Percentiles rank a stretch among this genome's conserved stretches.
These are phyloP conservation scores for Pachydiplax longipennis DNA, from an alignment of 2,888 invertebrate species.

Conservation along the genomic window DNA sequence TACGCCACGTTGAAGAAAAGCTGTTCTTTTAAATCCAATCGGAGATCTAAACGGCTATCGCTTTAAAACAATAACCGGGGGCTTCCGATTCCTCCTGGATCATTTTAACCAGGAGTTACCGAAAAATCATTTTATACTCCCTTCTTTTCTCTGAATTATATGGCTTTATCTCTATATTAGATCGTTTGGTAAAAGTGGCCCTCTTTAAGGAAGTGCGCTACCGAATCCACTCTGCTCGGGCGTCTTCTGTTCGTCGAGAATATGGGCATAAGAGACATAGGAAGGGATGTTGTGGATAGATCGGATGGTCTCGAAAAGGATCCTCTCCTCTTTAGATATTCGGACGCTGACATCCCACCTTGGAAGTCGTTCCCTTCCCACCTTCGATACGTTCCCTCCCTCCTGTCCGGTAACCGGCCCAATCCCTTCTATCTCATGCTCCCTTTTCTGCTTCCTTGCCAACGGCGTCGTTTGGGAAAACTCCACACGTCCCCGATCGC, in stretches of 20 bases:
- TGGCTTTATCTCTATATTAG: constrained; percentile 37
- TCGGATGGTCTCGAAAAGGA: background rate
- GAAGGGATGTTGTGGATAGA: background rate
- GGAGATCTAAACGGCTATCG: background rate
- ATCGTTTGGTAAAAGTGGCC: constrained; percentile 12
- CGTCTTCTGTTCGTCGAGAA: background rate
- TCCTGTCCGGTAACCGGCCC: background rate
- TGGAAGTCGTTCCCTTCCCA: background rate
- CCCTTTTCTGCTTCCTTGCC: background rate
- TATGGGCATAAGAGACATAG: background rate
- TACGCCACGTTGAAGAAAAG: background rate
- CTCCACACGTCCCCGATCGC: constrained; percentile 10
- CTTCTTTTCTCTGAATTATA: background rate
- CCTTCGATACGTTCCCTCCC: background rate
- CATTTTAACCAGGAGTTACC: too few species aligned
- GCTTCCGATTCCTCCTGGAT: too few species aligned
- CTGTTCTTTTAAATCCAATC: too few species aligned
- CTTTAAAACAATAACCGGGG: background rate
- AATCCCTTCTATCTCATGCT: background rate
- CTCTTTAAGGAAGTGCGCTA: background rate
- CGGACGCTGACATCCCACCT: background rate
- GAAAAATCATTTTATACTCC: background rate
- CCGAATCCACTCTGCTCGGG: constrained; percentile 5
- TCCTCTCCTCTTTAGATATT: background rate
- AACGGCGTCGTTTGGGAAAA: constrained; percentile 18